phyloP scores from a whole-genome alignment of 2,113 vertebrate species.

The Charina bottae region DNA sequence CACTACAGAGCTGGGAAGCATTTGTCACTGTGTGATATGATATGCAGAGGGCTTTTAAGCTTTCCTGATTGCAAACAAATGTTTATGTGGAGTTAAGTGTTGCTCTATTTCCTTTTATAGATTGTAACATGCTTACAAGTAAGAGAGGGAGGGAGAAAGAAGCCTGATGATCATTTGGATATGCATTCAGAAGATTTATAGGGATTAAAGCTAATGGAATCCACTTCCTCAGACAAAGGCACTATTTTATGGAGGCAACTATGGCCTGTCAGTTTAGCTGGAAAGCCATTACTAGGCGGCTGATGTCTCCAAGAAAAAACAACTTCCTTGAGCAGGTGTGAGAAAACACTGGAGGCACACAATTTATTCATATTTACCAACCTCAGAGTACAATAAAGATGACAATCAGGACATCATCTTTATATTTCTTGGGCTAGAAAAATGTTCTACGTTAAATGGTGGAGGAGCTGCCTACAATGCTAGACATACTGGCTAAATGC shows the following conservation, averaged over 20 bases:
- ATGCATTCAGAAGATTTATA: not conserved
- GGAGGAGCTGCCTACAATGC: not conserved
- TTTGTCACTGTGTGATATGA: not conserved
- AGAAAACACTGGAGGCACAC: not conserved
- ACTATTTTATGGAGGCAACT: not conserved
- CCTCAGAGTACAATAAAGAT: not conserved
- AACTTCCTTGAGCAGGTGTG: not conserved
- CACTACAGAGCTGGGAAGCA: constrained; percentile 32
- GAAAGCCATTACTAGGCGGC: not conserved
- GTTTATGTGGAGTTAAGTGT: constrained; percentile 18
- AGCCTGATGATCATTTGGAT: not conserved
- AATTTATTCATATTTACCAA: not conserved
- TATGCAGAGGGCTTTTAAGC: not conserved
- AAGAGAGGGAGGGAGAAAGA: not conserved
- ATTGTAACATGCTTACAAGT: not conserved
- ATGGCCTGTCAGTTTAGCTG: not conserved
- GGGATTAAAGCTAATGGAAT: constrained; percentile 9
- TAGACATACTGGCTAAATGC: not conserved
- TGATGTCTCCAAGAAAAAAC: not conserved
- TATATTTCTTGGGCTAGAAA: not conserved
- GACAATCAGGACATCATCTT: not conserved
- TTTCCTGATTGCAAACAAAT: not conserved
- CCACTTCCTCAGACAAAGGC: not conserved
- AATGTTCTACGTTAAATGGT: not conserved
- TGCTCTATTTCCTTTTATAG: not conserved